Conservation (phyloP, 2,888 invertebrate genomes). For the Catocala fraxini region DNA sequence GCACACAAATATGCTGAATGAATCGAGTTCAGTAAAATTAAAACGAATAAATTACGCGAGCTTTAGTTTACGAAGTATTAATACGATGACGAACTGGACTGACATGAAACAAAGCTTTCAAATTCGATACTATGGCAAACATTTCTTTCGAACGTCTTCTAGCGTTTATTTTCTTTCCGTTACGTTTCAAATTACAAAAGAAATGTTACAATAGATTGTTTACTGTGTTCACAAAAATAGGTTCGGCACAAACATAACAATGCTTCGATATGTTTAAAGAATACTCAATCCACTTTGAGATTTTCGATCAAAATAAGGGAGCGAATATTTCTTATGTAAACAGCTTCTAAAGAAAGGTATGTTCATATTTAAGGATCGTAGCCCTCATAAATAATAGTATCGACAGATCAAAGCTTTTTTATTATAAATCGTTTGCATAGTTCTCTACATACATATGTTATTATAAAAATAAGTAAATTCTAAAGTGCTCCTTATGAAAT, state of each 20-base stretch:
- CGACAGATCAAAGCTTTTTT: too few species aligned
- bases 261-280: conserved; percentile 27
- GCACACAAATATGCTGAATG: neutral
- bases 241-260: conserved; percentile 25
- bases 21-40: neutral
- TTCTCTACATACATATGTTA: too few species aligned
- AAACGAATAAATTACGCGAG: neutral
- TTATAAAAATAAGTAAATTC: too few species aligned
- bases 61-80: conserved; percentile 1
- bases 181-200: conserved; percentile 50
- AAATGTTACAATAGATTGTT: conserved; percentile 39
- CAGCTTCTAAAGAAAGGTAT: too few species aligned
- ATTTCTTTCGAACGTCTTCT: conserved; percentile 28
- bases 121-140: conserved; percentile 46
- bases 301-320: conserved; percentile 7
- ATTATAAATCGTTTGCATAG: too few species aligned
- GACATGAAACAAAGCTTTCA: conserved; percentile 36
- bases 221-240: conserved; percentile 38
- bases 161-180: conserved; percentile 42
- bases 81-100: conserved; percentile 20
- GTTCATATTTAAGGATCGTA: neutral
- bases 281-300: conserved; percentile 12
- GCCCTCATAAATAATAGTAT: too few species aligned
- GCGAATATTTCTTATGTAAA: neutral
- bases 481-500: too few species aligned